Evolutionary conservation across 1,140 invertebrate genomes (phyloP).

Genomic region (Aleiodes sp.): DNA sequence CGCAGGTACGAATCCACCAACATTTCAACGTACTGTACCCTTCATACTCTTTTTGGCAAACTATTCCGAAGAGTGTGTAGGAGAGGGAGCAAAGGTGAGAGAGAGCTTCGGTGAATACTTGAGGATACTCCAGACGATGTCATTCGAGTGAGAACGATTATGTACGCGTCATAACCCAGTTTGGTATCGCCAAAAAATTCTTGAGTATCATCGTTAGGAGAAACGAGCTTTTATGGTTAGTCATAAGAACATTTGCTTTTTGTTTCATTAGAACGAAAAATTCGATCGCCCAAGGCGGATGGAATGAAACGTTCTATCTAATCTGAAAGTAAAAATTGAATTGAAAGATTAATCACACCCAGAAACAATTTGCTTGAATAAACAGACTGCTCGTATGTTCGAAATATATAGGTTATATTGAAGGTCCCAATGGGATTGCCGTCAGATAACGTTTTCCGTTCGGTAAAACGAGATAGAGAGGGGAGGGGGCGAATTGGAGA

Average conservation of each 20-base stretch:
- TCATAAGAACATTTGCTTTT: too few relatives aligned
- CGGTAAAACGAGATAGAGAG: neutral
- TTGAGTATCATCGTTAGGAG: too few relatives aligned
- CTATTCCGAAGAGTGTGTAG: conserved; percentile 27
- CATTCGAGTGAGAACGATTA: neutral
- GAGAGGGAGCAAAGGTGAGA: too few relatives aligned
- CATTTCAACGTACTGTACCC: conserved; percentile 12
- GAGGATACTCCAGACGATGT: neutral
- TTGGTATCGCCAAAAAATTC: neutral
- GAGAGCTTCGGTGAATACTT: neutral
- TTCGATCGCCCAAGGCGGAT: too few relatives aligned
- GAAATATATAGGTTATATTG: neutral
- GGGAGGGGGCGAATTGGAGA: too few relatives aligned
- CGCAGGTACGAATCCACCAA: conserved; percentile 51
- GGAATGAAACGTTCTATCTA: neutral
- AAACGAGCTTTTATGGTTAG: too few relatives aligned
- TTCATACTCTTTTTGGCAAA: conserved; percentile 33
- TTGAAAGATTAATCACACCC: neutral
- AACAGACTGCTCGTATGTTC: neutral
- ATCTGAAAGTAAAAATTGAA: neutral
- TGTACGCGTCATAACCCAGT: neutral
- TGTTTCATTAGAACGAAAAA: too few relatives aligned
- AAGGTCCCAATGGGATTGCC: conserved; percentile 1
- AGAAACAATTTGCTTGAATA: neutral
- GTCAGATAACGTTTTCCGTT: conserved; percentile 4